Base-by-base conservation (phyloP, 2,888 invertebrate genomes). In the Stramonita haemastoma region DNA sequence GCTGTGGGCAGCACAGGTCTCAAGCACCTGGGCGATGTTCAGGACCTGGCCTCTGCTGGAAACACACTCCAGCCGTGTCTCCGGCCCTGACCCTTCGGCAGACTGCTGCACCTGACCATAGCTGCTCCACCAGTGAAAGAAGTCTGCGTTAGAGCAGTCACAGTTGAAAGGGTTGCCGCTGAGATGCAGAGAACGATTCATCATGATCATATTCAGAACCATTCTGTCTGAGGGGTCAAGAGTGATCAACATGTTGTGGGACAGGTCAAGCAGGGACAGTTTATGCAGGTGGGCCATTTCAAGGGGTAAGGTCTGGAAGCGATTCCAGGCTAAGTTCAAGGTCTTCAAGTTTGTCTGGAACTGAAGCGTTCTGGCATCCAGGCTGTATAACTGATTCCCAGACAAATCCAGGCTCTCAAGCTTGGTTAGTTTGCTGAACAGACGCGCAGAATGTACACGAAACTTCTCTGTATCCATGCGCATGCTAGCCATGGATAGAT, bases 351-450 rank as follows among this genome's bases (percentile, higher is more conserved):
- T n/a, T 22, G 73, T 29, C 73, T 73, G 73, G 73, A 26, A 26
- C 13, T n/a, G 26, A 11, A 73, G 73, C 73, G n/a, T 73, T 73
- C 73, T n/a, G n/a, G 73, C 11, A n/a, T 73, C 73, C 13, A 73
- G n/a, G 11, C 73, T n/a, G 73, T 73, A 73, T n/a, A 73, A n/a
- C 11, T n/a, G 26, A n/a, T 73, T 73, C n/a, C 73, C 26, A 73
- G 73, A 73, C 73, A 73, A n/a, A n/a, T 73, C 73, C 73, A 73
- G 73, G 73, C 6, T 26, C 73, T 73, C 73, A 73, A 73, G 73
- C 73, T 73, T 73, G 73, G n/a, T 8, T n/a, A 73, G 1, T n/a
- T 73, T 73, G 73, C n/a, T 73, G 13, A 73, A 73, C n/a, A 73
- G n/a, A n/a, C n/a, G 73, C n/a, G n/a, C n/a, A n/a, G 73, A 73